These are phyloP conservation scores for Phortica variegata DNA, from an alignment of 1,140 invertebrate genomes.

Conservation along the genomic window DNA sequence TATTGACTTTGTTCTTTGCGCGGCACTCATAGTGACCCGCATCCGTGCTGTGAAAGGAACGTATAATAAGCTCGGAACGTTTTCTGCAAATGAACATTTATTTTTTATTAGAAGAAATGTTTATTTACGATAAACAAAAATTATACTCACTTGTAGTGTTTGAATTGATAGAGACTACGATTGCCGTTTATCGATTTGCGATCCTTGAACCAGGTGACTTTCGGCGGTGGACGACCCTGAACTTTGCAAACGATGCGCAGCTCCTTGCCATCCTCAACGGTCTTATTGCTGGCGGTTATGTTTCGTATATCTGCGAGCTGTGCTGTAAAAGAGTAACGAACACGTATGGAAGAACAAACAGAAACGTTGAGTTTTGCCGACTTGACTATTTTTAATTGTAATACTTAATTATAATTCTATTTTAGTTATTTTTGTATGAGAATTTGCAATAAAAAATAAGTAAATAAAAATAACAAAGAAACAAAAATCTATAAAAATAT, in stretches of 20 bases:
- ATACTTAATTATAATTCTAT: neutral
- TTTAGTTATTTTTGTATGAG: too few relatives aligned
- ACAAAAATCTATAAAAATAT: too few relatives aligned
- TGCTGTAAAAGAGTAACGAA: slow-evolving; percentile 56
- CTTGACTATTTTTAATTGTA: neutral
- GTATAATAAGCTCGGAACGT: slow-evolving; percentile 75
- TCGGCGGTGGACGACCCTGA: slow-evolving; percentile 68
- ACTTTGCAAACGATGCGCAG: slow-evolving; percentile 70
- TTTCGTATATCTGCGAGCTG: slow-evolving; percentile 52
- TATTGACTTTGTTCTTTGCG: slow-evolving; percentile 59
- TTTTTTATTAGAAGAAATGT: slow-evolving; percentile 1
- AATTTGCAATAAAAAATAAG: too few relatives aligned
- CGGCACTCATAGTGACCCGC: slow-evolving; percentile 74
- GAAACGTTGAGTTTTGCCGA: slow-evolving; percentile 3
- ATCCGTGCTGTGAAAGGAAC: slow-evolving; percentile 67
- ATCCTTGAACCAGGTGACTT: slow-evolving; percentile 73
- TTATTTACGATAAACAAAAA: neutral
- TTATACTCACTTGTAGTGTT: slow-evolving; percentile 50
- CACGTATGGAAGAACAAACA: slow-evolving; percentile 22
- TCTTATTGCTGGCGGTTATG: slow-evolving; percentile 41
- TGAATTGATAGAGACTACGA: slow-evolving; percentile 51
- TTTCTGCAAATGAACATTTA: slow-evolving; percentile 61
- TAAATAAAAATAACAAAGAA: too few relatives aligned
- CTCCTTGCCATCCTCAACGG: slow-evolving; percentile 59
- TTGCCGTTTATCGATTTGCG: slow-evolving; percentile 59